Base-by-base conservation (phyloP, 2,888 invertebrate genomes). In the Coelinius sp. region DNA sequence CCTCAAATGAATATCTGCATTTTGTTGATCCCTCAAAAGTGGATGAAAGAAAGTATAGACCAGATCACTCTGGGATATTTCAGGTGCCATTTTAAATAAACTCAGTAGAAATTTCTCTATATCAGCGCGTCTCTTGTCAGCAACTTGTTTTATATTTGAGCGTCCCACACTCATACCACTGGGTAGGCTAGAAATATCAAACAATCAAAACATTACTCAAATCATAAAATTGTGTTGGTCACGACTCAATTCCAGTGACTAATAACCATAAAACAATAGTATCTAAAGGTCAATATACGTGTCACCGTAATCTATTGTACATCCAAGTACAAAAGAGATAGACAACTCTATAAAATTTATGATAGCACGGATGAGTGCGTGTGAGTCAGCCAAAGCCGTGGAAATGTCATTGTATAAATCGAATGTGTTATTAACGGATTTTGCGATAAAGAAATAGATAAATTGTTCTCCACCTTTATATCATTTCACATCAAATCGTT, bases 31-130 rank as follows among this genome's bases (percentile, higher is more conserved):
- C 76, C 98, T 90, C 75, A 98, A 89, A 75, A 99, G 89, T 1
- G 98, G 97, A 89, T 99, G 99, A 90, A 99, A 99, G 90, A 99
- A 99, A 0, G 99, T 99, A 87, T 99, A 99, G 0, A 99, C 97
- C 68, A 99, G 90, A 88, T 98, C 97, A 6, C 94, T 95, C 89
- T 99, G 98, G 0, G 97, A 94, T 80, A 99, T 97, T 90, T 99
- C 98, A 78, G 96, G 94, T 0, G 97, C 94, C 84, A 97, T 92
- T 81, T 91, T 90, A 88, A 97, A 96, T 68, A 99, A 89, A 0
- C 95, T 94, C 56, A 92, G 91, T 4, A 99, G 91, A 88, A 99
- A 99, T 71, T 92, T 91, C 84, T 95, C 95, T 73, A 99, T 94
- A 86, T 97, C 97, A 3, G 92, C 90, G 83, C 95, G 93, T n/a